Evolutionary conservation across 2,888 invertebrate species (phyloP), one percentile per base, ranked within the genome.

Genomic region (Drosophila rellima): DNA sequence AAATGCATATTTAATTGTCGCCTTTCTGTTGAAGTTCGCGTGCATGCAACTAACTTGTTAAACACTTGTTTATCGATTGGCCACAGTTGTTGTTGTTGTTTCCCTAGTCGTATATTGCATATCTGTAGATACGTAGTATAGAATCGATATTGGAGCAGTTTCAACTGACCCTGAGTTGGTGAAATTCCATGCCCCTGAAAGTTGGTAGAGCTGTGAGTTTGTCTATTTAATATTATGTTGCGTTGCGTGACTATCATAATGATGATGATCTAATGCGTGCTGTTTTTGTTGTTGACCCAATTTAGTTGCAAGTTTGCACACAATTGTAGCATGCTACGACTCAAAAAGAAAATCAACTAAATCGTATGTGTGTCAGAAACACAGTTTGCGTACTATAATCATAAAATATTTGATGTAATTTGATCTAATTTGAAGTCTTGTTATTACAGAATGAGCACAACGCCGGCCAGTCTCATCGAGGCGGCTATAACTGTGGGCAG

Each of bases 391-490:
- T 13, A 33, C 7, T n/a, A 35, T 35, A 35, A 35, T 35, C 35
- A 35, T 35, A 26, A 7, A 35, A 35, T 35, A 35, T 35, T 47
- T 51, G 11, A 15, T 44, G 15, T 45, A 45, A 37, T 44, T 63
- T 45, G 23, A 72, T 39, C 51, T 64, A 45, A 63, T 45, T 74
- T 20, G 11, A 15, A 40, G 18, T 42, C 29, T 55, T 18, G 39
- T 42, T 29, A 29, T 20, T 17, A 20, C 76, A 90, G 91, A 76
- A 91, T 90, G 89, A 91, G 80, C 89, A 86, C 90, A 90, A 87
- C 91, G 78, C 83, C 88, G 69, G 90, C 87, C 78, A 90, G 86
- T 78, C 89, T 91, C 82, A 82, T 89, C 73, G 91, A 87, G 85
- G 85, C 88, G 77, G 85, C 88, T 61, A 39, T 82, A 56, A 79